Conservation (phyloP, 2,797 vertebrate genomes). For the Chlorospingus semifuscus region DNA sequence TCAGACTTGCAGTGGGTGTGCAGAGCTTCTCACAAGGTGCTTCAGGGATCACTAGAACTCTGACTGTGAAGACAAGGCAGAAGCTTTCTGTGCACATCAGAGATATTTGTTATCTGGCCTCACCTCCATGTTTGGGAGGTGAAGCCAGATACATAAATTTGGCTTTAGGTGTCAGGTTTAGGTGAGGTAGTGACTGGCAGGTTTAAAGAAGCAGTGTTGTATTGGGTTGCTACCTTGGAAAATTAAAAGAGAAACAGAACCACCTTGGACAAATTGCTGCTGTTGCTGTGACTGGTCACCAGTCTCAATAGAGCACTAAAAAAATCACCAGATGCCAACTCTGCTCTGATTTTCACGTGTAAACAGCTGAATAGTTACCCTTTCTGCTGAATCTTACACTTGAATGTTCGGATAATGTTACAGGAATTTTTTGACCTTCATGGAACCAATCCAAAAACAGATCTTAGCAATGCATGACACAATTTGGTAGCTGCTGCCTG, state of each 20-base stretch:
- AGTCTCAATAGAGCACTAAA: neutral
- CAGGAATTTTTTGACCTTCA: neutral
- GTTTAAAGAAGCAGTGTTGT: neutral
- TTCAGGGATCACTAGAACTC: neutral
- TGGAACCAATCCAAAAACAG: neutral
- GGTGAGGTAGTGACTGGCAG: neutral
- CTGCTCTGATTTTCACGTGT: neutral
- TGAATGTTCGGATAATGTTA: neutral
- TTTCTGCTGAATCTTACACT: neutral
- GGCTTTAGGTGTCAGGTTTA: neutral
- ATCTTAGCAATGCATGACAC: neutral
- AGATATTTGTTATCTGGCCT: neutral
- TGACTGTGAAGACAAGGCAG: neutral
- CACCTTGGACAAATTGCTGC: neutral
- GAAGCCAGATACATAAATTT: neutral
- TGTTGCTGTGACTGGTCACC: neutral
- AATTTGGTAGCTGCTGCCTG: neutral
- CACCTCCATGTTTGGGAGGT: neutral
- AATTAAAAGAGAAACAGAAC: neutral
- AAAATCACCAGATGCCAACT: neutral
- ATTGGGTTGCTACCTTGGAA: neutral
- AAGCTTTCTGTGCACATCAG: neutral
- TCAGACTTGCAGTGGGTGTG: neutral
- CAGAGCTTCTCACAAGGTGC: neutral
- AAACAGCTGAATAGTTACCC: neutral